Percentiles rank a stretch among this genome's conserved stretches.
Conservation (phyloP, 92 coral and sea anemone genomes). For the Parazoanthus atlanticus region DNA sequence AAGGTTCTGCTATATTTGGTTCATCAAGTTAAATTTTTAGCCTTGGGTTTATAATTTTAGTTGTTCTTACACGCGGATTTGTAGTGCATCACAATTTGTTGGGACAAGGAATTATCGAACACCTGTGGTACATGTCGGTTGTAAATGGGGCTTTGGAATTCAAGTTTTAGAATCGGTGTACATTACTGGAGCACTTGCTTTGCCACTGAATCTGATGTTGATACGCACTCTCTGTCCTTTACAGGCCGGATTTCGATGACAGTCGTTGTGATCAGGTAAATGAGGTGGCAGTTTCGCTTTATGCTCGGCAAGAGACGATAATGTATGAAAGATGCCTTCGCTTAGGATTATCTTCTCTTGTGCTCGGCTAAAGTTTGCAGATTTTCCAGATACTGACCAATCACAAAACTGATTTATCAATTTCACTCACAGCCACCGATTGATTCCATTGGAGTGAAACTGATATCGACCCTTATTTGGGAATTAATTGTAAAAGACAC, state of each 20-base stretch:
- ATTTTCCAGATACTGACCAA: neutral
- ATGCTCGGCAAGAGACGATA: too few species aligned
- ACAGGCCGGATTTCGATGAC: constrained; percentile 72
- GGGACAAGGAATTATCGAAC: neutral
- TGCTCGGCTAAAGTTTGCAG: neutral
- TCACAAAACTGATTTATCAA: neutral
- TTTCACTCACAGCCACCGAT: neutral
- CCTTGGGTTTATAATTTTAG: neutral
- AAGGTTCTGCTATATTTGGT: too few species aligned
- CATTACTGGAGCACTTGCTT: neutral
- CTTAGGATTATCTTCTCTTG: too few species aligned
- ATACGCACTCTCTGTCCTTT: neutral
- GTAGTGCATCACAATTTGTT: neutral
- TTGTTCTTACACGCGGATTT: too few species aligned
- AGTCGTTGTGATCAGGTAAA: constrained; percentile 77
- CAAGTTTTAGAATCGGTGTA: neutral
- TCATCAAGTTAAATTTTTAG: neutral
- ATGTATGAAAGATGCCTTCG: too few species aligned
- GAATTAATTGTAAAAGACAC: too few species aligned
- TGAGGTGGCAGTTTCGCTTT: neutral
- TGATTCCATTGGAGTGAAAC: too few species aligned
- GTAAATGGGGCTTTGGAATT: neutral
- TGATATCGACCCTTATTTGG: too few species aligned
- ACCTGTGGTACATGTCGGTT: neutral
- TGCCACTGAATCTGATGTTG: neutral